Percentiles rank a stretch among this genome's conserved stretches.
Evolutionary conservation across 2,888 invertebrate species (phyloP).

Genomic region (Sesia apiformis): DNA sequence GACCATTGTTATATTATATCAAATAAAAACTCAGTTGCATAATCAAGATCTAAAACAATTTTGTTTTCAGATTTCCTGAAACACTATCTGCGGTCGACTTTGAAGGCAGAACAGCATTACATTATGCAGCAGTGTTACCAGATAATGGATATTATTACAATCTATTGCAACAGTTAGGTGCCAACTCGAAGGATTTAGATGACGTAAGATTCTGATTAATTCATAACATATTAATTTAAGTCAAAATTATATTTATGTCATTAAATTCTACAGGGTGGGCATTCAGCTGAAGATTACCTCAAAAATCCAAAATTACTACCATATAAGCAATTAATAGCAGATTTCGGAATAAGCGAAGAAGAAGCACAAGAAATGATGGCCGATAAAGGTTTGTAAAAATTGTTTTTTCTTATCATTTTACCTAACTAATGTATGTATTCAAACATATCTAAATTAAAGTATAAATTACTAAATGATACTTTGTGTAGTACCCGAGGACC

Average conservation of each 20-base stretch:
- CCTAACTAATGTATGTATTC: neutral
- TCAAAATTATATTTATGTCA: neutral
- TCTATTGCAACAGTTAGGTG: slow-evolving; percentile 88
- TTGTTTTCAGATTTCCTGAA: slow-evolving; percentile 82
- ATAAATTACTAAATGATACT: too few species aligned
- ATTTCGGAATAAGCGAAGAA: slow-evolving; percentile 81
- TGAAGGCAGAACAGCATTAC: slow-evolving; percentile 89
- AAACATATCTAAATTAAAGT: neutral
- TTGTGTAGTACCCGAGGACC: slow-evolving; percentile 82
- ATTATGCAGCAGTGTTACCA: slow-evolving; percentile 88
- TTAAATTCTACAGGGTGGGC: slow-evolving; percentile 76
- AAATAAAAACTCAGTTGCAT: neutral
- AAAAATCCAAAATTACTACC: slow-evolving; percentile 79
- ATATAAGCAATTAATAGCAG: slow-evolving; percentile 78
- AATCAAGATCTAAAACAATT: neutral
- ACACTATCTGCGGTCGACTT: slow-evolving; percentile 86
- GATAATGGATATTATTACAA: slow-evolving; percentile 93
- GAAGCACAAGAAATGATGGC: slow-evolving; percentile 80
- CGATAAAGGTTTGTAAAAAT: slow-evolving; percentile 80
- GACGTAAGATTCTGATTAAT: slow-evolving; percentile 75
- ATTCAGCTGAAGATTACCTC: slow-evolving; percentile 86
- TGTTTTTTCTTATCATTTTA: slow-evolving; percentile 3
- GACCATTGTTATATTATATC: neutral
- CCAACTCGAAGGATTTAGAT: slow-evolving; percentile 87
- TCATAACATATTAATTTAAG: too few species aligned